Evolutionary conservation across 2,888 invertebrate species (phyloP), one percentile per base, ranked within the genome.

Genomic region (Dasysyrphus albostriatus): DNA sequence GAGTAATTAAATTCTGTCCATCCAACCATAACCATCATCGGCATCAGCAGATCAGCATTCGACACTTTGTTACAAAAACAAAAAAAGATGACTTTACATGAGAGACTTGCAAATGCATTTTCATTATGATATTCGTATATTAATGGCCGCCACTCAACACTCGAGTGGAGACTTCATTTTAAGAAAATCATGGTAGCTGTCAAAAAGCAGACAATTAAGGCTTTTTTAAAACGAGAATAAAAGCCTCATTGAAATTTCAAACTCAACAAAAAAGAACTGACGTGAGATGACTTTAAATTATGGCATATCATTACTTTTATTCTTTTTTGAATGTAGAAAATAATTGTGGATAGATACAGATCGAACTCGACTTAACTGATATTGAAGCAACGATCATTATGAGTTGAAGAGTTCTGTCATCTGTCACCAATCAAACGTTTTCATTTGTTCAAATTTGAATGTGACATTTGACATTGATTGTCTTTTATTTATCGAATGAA

Each of bases 1-100:
- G 77, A 78, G 77, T 82, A 74, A 87, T 87, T 82, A 87, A 75
- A 74, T 82, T 65, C 63, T 44, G 78, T 69, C 70, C 85, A 87
- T 65, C 78, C 74, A 73, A 78, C 74, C 82, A 73, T 81, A 81
- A 77, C 84, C 81, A 51, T 58, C 76, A 81, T 5, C 63, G 16
- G 44, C 29, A 42, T 7, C 44, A 44, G 24, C 29, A 58, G 32
- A 37, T 24, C 69, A 69, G 24, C 37, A 69, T 69, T 69, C 69
- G 69, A 69, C 69, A 69, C 69, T 69, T 54, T 54, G 16, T 5
- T 29, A 65, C 39, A 54, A 54, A 54, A 69, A 39, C 1, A 51
- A 69, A 32, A 49, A 34, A 37, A 7, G 6, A 32, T 32, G 32
- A 32, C 24, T 24, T 24, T 24, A 29, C 69, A 54, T 39, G 54